phyloP scores from a whole-genome alignment of 1,140 invertebrate genomes.

The Neotoxoptera formosana region DNA sequence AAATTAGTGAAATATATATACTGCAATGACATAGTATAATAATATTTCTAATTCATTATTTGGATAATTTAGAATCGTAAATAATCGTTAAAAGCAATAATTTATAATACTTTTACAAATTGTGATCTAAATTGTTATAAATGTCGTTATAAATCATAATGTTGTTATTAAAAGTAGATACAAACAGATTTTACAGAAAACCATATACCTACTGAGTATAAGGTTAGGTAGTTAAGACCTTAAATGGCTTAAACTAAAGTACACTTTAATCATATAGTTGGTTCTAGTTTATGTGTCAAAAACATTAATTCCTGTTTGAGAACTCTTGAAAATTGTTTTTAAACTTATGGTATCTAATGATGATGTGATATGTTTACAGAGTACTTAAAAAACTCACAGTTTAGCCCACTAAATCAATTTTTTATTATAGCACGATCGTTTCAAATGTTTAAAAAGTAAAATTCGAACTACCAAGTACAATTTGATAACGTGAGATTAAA shows the following conservation, averaged over 20 bases:
- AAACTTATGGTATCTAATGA: neutral
- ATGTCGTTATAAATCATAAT: neutral
- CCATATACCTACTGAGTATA: neutral
- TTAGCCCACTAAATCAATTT: neutral
- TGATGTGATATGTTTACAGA: neutral
- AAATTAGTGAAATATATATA: neutral
- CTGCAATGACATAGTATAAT: too few species aligned
- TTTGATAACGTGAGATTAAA: neutral
- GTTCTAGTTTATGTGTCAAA: conserved; percentile 30
- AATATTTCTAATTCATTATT: neutral
- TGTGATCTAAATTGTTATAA: neutral
- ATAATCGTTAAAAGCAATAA: neutral
- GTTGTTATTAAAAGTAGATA: neutral
- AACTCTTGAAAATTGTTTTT: neutral
- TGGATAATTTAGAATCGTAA: neutral
- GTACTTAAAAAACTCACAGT: neutral
- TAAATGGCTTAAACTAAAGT: neutral
- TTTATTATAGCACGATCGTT: neutral
- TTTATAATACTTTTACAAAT: neutral
- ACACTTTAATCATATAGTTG: conserved; percentile 8
- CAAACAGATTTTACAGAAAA: neutral
- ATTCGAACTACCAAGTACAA: neutral
- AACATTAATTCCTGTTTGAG: conserved; percentile 14
- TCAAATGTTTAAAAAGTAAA: neutral
- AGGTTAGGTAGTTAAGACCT: too few species aligned